These are phyloP conservation scores for Callocephalon fimbriatum DNA, from an alignment of 2,113 vertebrate genomes.

Conservation along the genomic window DNA sequence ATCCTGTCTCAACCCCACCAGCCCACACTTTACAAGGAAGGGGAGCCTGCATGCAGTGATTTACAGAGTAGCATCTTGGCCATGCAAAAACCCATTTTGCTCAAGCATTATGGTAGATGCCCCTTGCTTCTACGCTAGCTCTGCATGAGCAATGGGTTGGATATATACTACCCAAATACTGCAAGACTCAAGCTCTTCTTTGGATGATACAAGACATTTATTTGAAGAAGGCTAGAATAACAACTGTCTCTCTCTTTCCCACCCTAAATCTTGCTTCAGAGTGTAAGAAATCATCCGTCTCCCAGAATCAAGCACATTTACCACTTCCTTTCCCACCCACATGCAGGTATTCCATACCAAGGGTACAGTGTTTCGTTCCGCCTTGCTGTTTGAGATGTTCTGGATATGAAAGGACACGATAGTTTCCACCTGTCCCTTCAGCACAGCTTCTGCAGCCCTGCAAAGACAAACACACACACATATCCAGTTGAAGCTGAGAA, in stretches of 20 bases:
- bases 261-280: neutral
- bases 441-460: constrained; percentile 96
- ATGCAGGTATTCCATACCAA: constrained; percentile 81
- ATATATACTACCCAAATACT: neutral
- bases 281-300: neutral
- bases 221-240: neutral
- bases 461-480: constrained; percentile 47
- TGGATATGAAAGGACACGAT: constrained; percentile 98
- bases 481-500: neutral
- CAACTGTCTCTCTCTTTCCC: neutral
- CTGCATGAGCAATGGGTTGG: neutral
- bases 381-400: constrained; percentile 96
- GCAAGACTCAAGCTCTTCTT: neutral
- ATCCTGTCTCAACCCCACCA: neutral
- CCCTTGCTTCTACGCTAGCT: neutral
- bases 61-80: neutral
- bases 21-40: neutral
- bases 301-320: neutral
- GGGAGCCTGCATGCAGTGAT: neutral
- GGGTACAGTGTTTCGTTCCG: constrained; percentile 89
- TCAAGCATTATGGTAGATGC: neutral
- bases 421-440: constrained; percentile 95
- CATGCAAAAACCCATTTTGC: neutral
- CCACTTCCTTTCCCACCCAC: neutral
- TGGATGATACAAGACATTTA: neutral